Base-by-base conservation (phyloP, 2,797 vertebrate species). In the Huso huso region DNA sequence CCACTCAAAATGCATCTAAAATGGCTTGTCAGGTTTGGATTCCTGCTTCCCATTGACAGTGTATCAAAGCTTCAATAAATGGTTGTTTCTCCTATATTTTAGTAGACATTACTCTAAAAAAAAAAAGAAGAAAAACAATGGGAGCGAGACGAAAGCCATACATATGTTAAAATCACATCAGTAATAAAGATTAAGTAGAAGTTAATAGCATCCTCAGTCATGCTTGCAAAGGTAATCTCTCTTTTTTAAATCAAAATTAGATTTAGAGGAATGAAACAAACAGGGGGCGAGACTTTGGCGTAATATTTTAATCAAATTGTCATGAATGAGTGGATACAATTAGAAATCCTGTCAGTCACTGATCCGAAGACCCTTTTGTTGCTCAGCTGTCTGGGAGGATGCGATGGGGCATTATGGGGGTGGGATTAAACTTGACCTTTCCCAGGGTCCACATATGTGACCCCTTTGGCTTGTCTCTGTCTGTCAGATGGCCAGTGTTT, bases 261-360 rank as follows among this genome's bases (percentile, higher is more conserved):
- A 96, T 97, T 95, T 93, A 87, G 91, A 94, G 90, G 89, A 93
- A 94, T 88, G 91, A 91, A 95, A 94, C 94, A 96, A 97, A 98
- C 93, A 94, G 92, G 90, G 93, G 94, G 92, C 90, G 93, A 94
- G 94, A 94, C 93, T 94, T 93, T 90, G 91, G 90, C 89, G 86
- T 97, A 96, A 96, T 97, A 96, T 96, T 98, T 98, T 97, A 97
- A 98, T 98, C 94, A 97, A 97, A 96, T 97, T 97, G 94, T 97
- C 94, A 98, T 97, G 95, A 98, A 86, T 95, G 95, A 97, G 90
- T 96, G 95, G 92, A 96, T 97, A 94, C 95, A 97, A 97, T 98
- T 98, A 98, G 93, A 89, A 91, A 94, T 93, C 89, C 92, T 97
- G 95, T 98, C 95, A 98, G 90, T 98, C 95, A 96, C 87, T 81